A percentile compares a stretch with the other conserved stretches of the same genome.
These are phyloP conservation scores for Chironex yamaguchii DNA, from an alignment of 30 jellyfish, hydroid and myxozoan species.

Conservation along the genomic window DNA sequence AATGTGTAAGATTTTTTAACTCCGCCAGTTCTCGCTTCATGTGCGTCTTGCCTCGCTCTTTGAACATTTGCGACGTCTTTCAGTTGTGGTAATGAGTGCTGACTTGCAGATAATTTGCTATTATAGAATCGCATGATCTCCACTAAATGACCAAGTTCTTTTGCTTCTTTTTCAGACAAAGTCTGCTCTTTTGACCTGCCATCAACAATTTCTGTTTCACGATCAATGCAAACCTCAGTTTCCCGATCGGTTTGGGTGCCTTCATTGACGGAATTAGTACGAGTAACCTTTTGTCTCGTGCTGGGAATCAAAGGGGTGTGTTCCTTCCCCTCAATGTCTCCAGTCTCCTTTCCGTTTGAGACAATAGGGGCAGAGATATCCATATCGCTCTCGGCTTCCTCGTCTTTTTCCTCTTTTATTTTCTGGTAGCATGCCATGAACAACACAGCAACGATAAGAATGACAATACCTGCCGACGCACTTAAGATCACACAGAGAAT, in stretches of 20 bases:
- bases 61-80: neutral
- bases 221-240: neutral
- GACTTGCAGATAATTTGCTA: constrained; percentile 38
- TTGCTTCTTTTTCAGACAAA: constrained; percentile 78
- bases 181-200: constrained; percentile 22
- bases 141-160: constrained; percentile 73
- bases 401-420: constrained; percentile 32
- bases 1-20: neutral
- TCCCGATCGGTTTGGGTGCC: constrained; percentile 62
- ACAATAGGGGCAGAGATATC: constrained; percentile 79
- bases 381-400: constrained; percentile 16
- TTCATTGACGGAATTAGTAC: constrained; percentile 70
- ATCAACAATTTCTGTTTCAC: constrained; percentile 33
- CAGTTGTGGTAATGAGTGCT: neutral
- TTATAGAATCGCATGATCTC: constrained; percentile 78
- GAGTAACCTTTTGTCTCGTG: constrained; percentile 2
- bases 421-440: constrained; percentile 74
- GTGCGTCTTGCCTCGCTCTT: neutral
- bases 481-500: constrained; percentile 70
- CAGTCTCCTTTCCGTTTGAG: neutral
- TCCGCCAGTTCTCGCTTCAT: neutral
- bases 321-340: constrained; percentile 27
- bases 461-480: constrained; percentile 75
- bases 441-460: constrained; percentile 56
- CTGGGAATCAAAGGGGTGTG: neutral